Conservation (phyloP, 1,140 invertebrate species). For the Drosophila auraria region DNA sequence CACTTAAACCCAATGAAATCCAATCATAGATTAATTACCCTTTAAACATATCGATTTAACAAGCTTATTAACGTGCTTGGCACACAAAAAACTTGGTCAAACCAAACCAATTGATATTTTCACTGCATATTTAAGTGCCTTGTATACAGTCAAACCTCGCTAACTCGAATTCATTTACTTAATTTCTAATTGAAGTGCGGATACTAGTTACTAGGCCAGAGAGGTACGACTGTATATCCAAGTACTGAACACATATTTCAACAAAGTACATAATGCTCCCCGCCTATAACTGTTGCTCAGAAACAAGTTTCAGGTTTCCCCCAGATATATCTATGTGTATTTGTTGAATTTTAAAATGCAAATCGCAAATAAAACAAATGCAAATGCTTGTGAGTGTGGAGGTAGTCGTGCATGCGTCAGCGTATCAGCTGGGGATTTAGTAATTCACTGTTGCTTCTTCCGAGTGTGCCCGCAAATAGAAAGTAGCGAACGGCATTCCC, state of each 20-base stretch:
- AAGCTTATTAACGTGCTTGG: conserved; percentile 9
- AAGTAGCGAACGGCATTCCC: conserved; percentile 17
- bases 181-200: background rate
- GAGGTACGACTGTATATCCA: background rate
- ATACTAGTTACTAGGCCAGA: background rate
- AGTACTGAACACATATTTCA: conserved; percentile 2
- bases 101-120: background rate
- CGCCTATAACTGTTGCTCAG: background rate
- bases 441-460: conserved; percentile 10
- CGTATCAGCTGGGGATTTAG: conserved; percentile 8
- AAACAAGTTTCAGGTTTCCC: conserved; percentile 27
- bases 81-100: background rate
- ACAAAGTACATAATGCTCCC: background rate
- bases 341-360: conserved; percentile 14
- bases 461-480: conserved; percentile 31
- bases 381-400: background rate
- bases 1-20: background rate
- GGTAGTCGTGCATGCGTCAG: background rate
- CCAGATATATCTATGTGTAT: background rate
- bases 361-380: conserved; percentile 7
- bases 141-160: background rate
- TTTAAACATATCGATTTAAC: conserved; percentile 10
- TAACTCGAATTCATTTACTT: background rate
- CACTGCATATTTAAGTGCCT: conserved; percentile 3
- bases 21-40: conserved; percentile 6